Percentiles rank a stretch among this genome's conserved stretches.
Evolutionary conservation across 2,113 vertebrate species (phyloP).

Genomic region (Bettongia penicillata): DNA sequence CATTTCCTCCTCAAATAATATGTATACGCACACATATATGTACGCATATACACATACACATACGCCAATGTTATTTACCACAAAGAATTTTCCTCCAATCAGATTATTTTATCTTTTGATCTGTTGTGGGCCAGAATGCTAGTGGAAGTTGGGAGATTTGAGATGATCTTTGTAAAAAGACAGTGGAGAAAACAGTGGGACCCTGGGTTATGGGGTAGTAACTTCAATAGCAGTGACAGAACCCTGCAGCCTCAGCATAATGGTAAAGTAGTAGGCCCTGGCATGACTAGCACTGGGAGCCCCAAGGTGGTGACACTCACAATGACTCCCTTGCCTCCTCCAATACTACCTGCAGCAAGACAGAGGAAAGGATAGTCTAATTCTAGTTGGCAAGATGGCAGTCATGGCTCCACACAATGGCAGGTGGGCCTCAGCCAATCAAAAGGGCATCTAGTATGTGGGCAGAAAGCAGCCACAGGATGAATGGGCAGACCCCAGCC

Average conservation of each 20-base stretch:
- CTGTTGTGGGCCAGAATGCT: neutral
- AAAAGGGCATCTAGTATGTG: neutral
- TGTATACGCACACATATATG: too few species aligned
- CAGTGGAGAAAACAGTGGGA: neutral
- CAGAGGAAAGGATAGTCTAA: neutral
- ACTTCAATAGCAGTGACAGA: neutral
- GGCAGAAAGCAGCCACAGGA: neutral
- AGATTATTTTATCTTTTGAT: neutral
- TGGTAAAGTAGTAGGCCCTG: neutral
- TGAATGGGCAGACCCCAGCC: neutral
- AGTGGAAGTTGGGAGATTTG: neutral
- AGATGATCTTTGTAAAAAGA: neutral
- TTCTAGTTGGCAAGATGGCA: neutral
- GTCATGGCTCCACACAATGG: neutral
- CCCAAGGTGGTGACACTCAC: neutral
- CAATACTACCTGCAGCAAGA: neutral
- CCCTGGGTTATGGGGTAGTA: neutral
- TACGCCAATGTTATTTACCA: neutral
- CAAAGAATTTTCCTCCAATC: neutral
- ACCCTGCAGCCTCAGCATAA: neutral
- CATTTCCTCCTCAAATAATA: too few species aligned
- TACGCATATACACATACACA: neutral
- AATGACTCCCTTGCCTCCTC: neutral
- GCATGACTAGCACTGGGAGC: neutral
- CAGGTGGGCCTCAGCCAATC: neutral